Conservation (phyloP, 64 coral and sea anemone genomes). For the Stichodactyla helianthus region DNA sequence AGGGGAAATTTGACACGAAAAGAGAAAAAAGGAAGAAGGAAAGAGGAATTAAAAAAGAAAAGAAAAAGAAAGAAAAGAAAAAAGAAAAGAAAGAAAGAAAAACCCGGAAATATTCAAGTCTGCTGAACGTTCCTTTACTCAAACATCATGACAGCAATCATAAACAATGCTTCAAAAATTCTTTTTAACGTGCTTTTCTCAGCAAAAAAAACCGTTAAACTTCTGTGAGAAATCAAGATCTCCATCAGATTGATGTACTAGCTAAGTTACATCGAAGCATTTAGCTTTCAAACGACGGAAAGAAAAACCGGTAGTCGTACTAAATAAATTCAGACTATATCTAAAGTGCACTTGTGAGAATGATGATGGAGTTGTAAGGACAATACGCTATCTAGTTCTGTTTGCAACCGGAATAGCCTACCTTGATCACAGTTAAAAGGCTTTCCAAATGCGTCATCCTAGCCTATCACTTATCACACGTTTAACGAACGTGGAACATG, state of each 20-base stretch:
- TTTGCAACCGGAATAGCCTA: neutral
- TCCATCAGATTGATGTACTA: neutral
- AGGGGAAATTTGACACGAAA: neutral
- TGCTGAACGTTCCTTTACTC: neutral
- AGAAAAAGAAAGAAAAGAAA: neutral
- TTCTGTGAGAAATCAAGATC: neutral
- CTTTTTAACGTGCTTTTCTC: neutral
- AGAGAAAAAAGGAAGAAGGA: neutral
- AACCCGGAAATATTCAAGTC: neutral
- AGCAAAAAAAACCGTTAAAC: neutral
- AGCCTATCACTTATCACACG: neutral
- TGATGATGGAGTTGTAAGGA: neutral
- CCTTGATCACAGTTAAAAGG: constrained; percentile 14
- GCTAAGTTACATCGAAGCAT: neutral
- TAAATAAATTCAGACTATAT: constrained; percentile 1
- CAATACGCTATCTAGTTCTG: constrained; percentile 2
- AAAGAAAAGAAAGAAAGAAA: neutral
- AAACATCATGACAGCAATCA: neutral
- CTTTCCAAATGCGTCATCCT: neutral
- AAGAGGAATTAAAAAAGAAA: neutral
- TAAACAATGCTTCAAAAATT: neutral
- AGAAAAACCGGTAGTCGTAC: neutral
- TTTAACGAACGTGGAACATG: neutral
- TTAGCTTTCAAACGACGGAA: neutral
- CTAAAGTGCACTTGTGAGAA: neutral